These are phyloP conservation scores for Abscondita cerata DNA, from an alignment of 2,888 invertebrate species.

Conservation along the genomic window DNA sequence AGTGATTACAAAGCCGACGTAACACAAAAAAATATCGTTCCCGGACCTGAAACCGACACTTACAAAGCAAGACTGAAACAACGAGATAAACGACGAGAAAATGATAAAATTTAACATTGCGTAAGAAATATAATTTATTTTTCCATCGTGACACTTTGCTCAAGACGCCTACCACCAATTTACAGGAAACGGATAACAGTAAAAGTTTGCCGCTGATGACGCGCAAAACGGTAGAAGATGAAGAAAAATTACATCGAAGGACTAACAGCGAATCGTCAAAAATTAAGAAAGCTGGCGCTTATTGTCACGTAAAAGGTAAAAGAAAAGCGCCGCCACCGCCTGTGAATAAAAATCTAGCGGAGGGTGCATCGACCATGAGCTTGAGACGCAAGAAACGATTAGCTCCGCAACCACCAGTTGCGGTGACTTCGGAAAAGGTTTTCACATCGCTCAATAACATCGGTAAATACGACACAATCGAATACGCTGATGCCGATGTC, in stretches of 20 bases:
- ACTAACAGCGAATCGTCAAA: constrained; percentile 69
- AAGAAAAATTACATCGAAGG: constrained; percentile 58
- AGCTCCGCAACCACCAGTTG: constrained; percentile 60
- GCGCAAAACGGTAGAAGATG: constrained; percentile 43
- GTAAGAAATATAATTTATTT: constrained; percentile 70
- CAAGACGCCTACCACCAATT: constrained; percentile 40
- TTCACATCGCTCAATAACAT: constrained; percentile 45
- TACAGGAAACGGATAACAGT: constrained; percentile 47
- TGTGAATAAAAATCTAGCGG: constrained; percentile 36
- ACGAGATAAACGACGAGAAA: constrained; percentile 64
- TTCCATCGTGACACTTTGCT: constrained; percentile 53
- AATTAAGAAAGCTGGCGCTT: constrained; percentile 64
- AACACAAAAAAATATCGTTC: constrained; percentile 59
- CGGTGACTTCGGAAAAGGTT: constrained; percentile 41
- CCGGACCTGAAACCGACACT: constrained; percentile 68
- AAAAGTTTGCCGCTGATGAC: constrained; percentile 60
- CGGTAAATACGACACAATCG: constrained; percentile 36
- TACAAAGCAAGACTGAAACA: constrained; percentile 68
- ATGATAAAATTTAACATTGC: constrained; percentile 68
- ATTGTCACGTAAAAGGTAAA: constrained; percentile 76
- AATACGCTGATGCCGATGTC: constrained; percentile 48
- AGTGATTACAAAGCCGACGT: constrained; percentile 59
- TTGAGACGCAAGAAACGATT: constrained; percentile 56
- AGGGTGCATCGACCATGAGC: constrained; percentile 48
- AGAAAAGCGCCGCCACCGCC: constrained; percentile 77